Evolutionary conservation across 2,888 invertebrate genomes (phyloP).

Genomic region (Chloroclysta siterata): DNA sequence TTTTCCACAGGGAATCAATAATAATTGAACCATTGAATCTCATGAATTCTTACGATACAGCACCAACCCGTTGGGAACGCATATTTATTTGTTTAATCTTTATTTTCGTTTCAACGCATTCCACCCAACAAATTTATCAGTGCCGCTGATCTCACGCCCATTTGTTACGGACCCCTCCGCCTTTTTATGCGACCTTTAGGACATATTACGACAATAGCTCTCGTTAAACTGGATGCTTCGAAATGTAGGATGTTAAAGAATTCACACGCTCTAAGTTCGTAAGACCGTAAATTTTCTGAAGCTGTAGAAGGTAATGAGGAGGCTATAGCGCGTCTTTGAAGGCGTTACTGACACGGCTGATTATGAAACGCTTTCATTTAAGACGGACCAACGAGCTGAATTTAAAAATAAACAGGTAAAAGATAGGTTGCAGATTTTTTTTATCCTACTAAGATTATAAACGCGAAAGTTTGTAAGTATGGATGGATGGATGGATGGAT

Average conservation of each 20-base stretch:
- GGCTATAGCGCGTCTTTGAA: slow-evolving; percentile 12
- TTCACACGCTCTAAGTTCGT: slow-evolving; percentile 30
- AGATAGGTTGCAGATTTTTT: not conserved
- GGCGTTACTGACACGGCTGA: slow-evolving; percentile 11
- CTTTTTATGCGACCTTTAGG: slow-evolving; percentile 22
- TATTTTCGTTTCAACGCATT: slow-evolving; percentile 34
- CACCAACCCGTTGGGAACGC: slow-evolving; percentile 23
- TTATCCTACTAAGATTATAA: too few relatives aligned
- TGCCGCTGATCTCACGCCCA: slow-evolving; percentile 23
- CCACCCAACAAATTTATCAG: slow-evolving; percentile 37
- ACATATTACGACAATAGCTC: slow-evolving; percentile 25
- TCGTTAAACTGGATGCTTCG: slow-evolving; percentile 25
- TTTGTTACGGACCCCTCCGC: slow-evolving; percentile 18
- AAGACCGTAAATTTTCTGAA: slow-evolving; percentile 28
- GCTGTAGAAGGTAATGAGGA: slow-evolving; percentile 17
- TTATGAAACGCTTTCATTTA: slow-evolving; percentile 6
- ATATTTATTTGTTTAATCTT: slow-evolving; percentile 39
- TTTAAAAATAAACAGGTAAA: not conserved
- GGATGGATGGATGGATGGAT: too few relatives aligned
- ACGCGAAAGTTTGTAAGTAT: too few relatives aligned
- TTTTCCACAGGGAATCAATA: not conserved
- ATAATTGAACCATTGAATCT: slow-evolving; percentile 22
- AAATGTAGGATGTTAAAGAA: slow-evolving; percentile 31
- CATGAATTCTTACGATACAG: slow-evolving; percentile 19
- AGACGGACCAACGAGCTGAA: slow-evolving; percentile 2